Base-by-base conservation (phyloP, 2,113 vertebrate genomes). In the western clawed frog (Xenopus tropicalis) region DNA sequence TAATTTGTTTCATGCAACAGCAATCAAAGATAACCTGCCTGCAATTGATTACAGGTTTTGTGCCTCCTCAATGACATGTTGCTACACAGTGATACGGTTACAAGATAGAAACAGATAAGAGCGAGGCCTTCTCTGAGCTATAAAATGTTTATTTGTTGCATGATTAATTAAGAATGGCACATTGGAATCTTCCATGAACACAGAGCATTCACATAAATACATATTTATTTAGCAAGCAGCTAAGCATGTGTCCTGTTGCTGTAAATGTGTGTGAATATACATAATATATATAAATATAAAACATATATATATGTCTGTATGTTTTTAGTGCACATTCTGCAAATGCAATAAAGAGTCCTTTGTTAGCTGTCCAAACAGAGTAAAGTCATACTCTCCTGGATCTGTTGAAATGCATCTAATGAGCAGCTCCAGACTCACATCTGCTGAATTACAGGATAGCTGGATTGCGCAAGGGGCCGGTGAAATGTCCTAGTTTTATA, bases 31-130 rank as follows among this genome's bases (percentile, higher is more conserved):
- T 48, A 91, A 91, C 84, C 69, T 74, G 74, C 83, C 77, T 44
- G 64, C 83, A 86, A 88, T 85, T 89, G 87, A 90, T 91, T 90
- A 88, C 3, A 81, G 83, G 81, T 85, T 86, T 20, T 87, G 87
- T 81, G 87, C 81, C 82, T 80, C 88, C 88, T 88, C 86, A 88
- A 86, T 90, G 90, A 85, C 85, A 85, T 89, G 87, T 88, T 88
- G 89, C 85, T 87, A 85, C 86, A 89, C 79, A 80, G 78, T 77
- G 85, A 81, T 86, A 84, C 83, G 79, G 85, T 88, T 89, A 85
- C 80, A 80, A 48, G 62, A 82, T 84, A 85, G 86, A 90, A n/a
- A 54, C 62, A 66, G n/a, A n/a, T n/a, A n/a, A n/a, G 81, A 85
- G 70, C 75, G 54, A 79, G 72, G 74, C 78, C 79, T 71, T 73